A percentile compares a stretch with the other conserved stretches of the same genome.
These are phyloP conservation scores for Brachycybe producta DNA, from an alignment of 2,888 invertebrate species.

Conservation along the genomic window DNA sequence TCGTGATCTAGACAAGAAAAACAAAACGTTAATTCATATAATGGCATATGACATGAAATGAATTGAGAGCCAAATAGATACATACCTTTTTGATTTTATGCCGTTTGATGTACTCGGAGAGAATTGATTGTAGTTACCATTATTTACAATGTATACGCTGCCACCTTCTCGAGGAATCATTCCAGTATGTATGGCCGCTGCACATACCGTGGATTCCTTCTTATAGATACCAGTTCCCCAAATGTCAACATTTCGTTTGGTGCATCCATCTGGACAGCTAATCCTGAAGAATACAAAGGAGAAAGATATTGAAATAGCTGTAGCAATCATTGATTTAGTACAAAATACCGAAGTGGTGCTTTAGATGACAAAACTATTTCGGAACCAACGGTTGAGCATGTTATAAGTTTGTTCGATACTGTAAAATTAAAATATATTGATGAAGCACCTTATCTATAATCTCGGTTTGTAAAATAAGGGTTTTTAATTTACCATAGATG, in stretches of 20 bases:
- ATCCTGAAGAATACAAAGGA: too few species aligned
- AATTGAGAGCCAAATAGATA: neutral
- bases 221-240: slow-evolving; percentile 15
- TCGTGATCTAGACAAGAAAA: neutral
- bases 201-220: slow-evolving; percentile 12
- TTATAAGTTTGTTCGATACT: neutral
- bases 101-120: slow-evolving; percentile 10
- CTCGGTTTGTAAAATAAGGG: too few species aligned
- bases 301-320: too few species aligned
- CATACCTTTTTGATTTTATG: slow-evolving; percentile 9
- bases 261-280: slow-evolving; percentile 9
- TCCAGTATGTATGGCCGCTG: slow-evolving; percentile 13
- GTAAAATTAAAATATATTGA: too few species aligned
- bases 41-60: neutral
- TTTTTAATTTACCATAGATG: slow-evolving; percentile 8
- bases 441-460: too few species aligned
- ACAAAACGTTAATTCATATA: neutral
- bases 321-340: too few species aligned
- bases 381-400: neutral
- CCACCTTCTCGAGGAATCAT: slow-evolving; percentile 11
- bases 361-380: neutral
- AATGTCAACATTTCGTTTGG: neutral
- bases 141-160: slow-evolving; percentile 9
- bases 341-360: neutral
- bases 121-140: slow-evolving; percentile 11